Base-by-base conservation (phyloP, 1,140 invertebrate genomes). In the Pseudomyrmex sp. region DNA sequence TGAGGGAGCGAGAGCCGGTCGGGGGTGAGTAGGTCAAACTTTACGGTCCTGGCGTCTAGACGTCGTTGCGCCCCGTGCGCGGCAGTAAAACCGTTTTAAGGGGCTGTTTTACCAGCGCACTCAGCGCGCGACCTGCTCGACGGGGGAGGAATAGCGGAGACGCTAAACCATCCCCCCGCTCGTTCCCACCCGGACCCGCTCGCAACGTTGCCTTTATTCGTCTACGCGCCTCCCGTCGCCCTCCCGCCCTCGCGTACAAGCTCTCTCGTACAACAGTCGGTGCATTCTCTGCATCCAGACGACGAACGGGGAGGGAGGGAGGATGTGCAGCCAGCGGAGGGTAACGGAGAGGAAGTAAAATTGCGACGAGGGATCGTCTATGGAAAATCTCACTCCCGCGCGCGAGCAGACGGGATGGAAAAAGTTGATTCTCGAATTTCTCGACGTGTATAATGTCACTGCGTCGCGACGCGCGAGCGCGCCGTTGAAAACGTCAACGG, bases 11-110 rank as follows among this genome's bases (percentile, higher is more conserved):
- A 76, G 35, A 5, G 1, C 50, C 46, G 77, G 92, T 90, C 87
- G 90, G 92, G 92, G 93, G 92, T 92, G 93, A 94, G 93, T 94
- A 94, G 93, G 93, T 94, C 93, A 94, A 94, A 94, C 93, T 94
- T 94, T 94, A 94, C 93, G 92, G 92, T 89, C 91, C 90, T 91
- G 90, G 89, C 90, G 93, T 94, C 93, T 94, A 94, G 93, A 94
- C 94, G 92, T 93, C 93, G 92, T 94, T 93, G 91, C 92, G 91
- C 90, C 90, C 91, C 92, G 92, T 94, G 90, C 91, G 90, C 90
- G 91, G 91, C 91, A 92, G 92, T 94, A 94, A 94, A 94, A 93
- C 91, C 91, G 91, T 94, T 94, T 94, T 94, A 94, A 94, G 93
- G 93, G 93, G 93, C 92, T 94, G 93, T 93, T 94, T 93, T 93